Conservation (phyloP, 2,113 vertebrate species). For the Emydocephalus ijimae region DNA sequence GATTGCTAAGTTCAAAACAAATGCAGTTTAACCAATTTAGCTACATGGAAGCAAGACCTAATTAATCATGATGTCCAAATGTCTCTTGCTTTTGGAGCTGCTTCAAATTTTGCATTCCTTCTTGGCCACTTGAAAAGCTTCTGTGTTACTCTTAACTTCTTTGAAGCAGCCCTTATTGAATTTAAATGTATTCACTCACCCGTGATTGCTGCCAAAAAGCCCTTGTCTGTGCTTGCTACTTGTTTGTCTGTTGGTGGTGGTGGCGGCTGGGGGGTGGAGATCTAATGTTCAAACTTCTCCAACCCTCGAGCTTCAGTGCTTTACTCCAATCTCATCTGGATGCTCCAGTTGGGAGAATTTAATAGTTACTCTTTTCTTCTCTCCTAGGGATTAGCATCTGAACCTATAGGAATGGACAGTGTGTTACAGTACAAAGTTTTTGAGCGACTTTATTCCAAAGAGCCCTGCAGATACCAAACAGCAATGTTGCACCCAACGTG, state of each 20-base stretch:
- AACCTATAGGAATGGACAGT: too few species aligned
- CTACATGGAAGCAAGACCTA: slow-evolving; percentile 9
- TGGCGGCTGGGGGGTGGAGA: not conserved
- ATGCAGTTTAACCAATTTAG: not conserved
- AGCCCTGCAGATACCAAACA: not conserved
- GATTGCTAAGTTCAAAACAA: not conserved
- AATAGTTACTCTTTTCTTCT: not conserved
- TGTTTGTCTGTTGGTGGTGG: not conserved
- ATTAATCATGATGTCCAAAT: slow-evolving; percentile 16
- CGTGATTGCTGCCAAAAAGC: not conserved
- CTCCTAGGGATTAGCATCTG: not conserved
- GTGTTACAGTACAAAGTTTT: not conserved
- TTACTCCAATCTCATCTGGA: not conserved
- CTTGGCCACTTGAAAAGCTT: slow-evolving; percentile 29
- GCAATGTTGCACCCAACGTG: not conserved
- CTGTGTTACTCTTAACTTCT: slow-evolving; percentile 22
- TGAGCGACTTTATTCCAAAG: not conserved
- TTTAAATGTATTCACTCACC: slow-evolving; percentile 14
- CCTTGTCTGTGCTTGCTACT: slow-evolving; percentile 10
- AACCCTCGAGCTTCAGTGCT: not conserved
- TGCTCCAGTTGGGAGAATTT: not conserved
- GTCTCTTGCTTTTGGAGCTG: not conserved
- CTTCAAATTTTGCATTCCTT: slow-evolving; percentile 16
- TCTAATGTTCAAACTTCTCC: not conserved
- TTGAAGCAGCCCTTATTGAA: slow-evolving; percentile 19